Conservation (phyloP, 2,888 invertebrate genomes). For the Pachymerium ferrugineum region DNA sequence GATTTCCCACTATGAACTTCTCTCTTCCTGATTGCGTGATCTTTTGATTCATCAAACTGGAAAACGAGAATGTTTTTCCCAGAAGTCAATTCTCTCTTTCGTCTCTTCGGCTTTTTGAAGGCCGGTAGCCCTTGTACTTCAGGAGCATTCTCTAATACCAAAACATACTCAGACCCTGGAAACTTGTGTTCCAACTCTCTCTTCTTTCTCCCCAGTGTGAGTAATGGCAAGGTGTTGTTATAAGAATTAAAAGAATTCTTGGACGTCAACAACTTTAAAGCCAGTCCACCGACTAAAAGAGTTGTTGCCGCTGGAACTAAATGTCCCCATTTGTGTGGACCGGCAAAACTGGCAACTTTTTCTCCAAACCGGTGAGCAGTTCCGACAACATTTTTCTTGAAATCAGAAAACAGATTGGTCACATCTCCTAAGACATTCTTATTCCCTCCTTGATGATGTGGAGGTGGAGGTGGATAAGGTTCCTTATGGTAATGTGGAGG, state of each 20-base stretch:
- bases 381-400: conserved; percentile 19
- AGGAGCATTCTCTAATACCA: neutral
- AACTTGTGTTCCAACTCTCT: too few species aligned
- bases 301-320: conserved; percentile 23
- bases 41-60: neutral
- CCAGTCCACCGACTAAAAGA: conserved; percentile 27
- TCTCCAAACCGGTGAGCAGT: conserved; percentile 28
- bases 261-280: neutral
- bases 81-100: neutral
- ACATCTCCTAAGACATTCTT: neutral
- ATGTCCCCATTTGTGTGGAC: neutral
- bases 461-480: neutral
- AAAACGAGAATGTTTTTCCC: too few species aligned
- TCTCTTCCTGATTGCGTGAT: neutral
- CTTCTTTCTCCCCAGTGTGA: neutral
- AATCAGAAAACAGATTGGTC: neutral
- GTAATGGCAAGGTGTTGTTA: neutral
- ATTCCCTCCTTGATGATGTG: neutral
- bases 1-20: neutral
- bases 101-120: neutral
- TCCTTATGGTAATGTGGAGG: conserved; percentile 12
- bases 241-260: neutral
- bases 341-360: conserved; percentile 22
- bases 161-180: neutral
- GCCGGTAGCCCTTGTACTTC: neutral